Evolutionary conservation across 2,113 vertebrate species (phyloP), one percentile per base, ranked within the genome.

Genomic region (Henicopernis longicauda): DNA sequence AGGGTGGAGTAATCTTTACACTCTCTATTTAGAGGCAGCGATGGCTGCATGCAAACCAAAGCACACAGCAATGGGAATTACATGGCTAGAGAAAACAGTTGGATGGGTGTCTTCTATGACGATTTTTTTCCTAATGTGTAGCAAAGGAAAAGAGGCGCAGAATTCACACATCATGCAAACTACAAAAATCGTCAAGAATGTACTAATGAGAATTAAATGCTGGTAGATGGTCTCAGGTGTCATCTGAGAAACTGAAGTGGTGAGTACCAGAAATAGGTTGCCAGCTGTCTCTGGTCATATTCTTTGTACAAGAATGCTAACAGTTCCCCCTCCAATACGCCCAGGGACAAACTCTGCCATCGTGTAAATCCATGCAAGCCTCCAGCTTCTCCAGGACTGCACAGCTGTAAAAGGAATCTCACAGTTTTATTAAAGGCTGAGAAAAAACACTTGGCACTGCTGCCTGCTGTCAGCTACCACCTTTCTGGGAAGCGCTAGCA

Each of bases 391-490:
- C 85, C 86, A 74, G 82, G 78, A 73, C 88, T 47, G 88, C 92
- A 94, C 95, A 97, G 95, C 97, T 97, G 97, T 93, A 96, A 95
- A 94, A 97, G 55, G 96, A 97, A 97, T 97, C 93, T 96, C 92
- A 92, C 97, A 97, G 95, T 96, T 97, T 97, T 97, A 97, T 85
- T 93, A 95, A 96, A 91, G 92, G 90, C 90, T 96, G 96, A 96
- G 96, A 77, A 96, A 95, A 94, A 96, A 89, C 82, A 82, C 87
- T 96, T 97, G 97, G 93, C 92, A 86, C 63, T 90, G 79, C 79
- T 95, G 90, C 84, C 81, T 74, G 84, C 91, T 95, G 90, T 90
- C 95, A 94, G 92, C 88, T 95, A 93, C 91, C 90, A 88, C 67
- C 85, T 89, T 89, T 92, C 95, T 86, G 76, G 71, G 82, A 93